phyloP scores from a whole-genome alignment of 2,113 vertebrate genomes.

The Ageneiosus marmoratus region DNA sequence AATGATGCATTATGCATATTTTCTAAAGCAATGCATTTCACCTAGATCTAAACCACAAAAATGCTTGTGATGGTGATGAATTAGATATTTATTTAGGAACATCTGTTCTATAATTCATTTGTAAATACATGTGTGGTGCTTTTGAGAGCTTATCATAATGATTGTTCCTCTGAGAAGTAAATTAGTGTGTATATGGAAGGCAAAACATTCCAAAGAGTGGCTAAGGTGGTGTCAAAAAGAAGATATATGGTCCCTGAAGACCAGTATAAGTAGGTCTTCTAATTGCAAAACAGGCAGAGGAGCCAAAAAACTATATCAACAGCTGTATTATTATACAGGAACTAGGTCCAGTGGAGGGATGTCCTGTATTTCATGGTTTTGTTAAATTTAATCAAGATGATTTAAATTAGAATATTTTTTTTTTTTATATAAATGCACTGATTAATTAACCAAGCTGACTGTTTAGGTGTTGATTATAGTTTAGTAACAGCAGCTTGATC shows the following conservation, averaged over 20 bases:
- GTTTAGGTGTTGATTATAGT: background rate
- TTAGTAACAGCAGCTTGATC: background rate
- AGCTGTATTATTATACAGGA: conserved; percentile 43
- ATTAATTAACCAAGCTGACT: background rate
- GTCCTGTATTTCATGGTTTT: conserved; percentile 15
- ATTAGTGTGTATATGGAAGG: conserved; percentile 24
- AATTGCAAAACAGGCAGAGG: conserved; percentile 30
- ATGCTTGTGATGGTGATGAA: conserved; percentile 20
- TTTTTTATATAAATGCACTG: background rate
- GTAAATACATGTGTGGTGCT: conserved; percentile 23
- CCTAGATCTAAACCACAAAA: conserved; percentile 10
- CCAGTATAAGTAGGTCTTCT: conserved; percentile 47
- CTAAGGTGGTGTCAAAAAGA: conserved; percentile 45
- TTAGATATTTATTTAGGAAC: conserved; percentile 39
- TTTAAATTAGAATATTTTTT: conserved; percentile 8
- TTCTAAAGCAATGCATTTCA: background rate
- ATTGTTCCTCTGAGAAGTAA: conserved; percentile 42
- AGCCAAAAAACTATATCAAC: conserved; percentile 14
- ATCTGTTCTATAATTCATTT: conserved; percentile 46
- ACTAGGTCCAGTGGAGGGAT: conserved; percentile 4
- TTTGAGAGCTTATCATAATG: conserved; percentile 44
- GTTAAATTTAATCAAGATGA: background rate
- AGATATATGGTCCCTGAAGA: conserved; percentile 45
- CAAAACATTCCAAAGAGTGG: conserved; percentile 42
- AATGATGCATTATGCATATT: background rate